Evolutionary conservation across 2,888 invertebrate genomes (phyloP).

Genomic region (Heliconius cydno): DNA sequence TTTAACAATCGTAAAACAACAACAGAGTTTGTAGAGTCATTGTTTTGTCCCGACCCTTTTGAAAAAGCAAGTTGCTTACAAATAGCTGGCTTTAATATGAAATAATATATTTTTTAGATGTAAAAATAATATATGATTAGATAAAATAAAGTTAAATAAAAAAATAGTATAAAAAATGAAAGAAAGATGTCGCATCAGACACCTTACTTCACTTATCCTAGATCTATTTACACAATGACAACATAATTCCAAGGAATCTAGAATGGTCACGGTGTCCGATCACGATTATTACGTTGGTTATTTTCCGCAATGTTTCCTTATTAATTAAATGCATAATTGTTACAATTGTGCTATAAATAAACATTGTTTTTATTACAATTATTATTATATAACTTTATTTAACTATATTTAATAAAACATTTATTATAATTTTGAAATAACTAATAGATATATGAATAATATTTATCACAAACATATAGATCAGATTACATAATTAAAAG

Average conservation of each 20-base stretch:
- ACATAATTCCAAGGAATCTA: conserved; percentile 32
- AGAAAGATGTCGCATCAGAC: too few relatives aligned
- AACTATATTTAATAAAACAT: not conserved
- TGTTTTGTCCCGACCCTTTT: not conserved
- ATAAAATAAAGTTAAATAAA: not conserved
- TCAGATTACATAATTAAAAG: conserved; percentile 6
- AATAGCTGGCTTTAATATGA: not conserved
- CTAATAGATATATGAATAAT: not conserved
- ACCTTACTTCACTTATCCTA: not conserved
- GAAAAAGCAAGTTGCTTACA: not conserved
- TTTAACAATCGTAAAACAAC: conserved; percentile 13
- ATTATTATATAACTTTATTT: not conserved
- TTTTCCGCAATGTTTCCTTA: conserved; percentile 35
- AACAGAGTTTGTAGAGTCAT: conserved; percentile 5
- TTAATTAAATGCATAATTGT: conserved; percentile 29
- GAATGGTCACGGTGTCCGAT: conserved; percentile 34
- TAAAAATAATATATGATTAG: too few relatives aligned
- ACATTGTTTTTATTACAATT: not conserved
- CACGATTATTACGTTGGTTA: conserved; percentile 33
- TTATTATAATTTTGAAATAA: not conserved
- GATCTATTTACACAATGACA: conserved; percentile 28
- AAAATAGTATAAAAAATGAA: not conserved
- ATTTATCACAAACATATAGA: not conserved
- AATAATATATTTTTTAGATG: not conserved
- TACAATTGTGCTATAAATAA: conserved; percentile 1